Evolutionary conservation across 2,113 vertebrate genomes (phyloP), one percentile per base, ranked within the genome.

Genomic region (Nibea albiflora): DNA sequence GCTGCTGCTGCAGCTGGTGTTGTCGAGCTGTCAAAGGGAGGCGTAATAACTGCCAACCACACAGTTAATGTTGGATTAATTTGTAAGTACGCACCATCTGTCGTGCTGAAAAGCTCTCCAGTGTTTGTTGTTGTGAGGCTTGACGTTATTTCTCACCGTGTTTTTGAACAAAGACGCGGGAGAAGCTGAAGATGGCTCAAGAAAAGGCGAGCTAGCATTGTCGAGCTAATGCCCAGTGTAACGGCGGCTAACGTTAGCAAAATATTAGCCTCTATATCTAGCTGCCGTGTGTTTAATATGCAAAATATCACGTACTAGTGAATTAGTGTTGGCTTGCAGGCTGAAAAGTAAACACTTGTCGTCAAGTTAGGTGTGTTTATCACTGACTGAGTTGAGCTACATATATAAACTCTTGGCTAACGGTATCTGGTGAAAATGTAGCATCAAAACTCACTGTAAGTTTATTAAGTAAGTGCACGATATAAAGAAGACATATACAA

Each of bases 11-110:
- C 73, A 79, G 84, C 83, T 88, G 76, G 31, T 66, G 71, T 52
- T 87, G 67, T 76, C 74, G 73, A 85, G 73, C 88, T 93, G 93
- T 93, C 88, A 92, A 70, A 71, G 66, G 81, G 14, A 77, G 54
- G 2, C 5, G 58, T 52, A 8, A 9, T 39, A 88, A 85, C 73
- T 78, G 62, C 85, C 64, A 82, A 57, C 81, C 85, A 78, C 68
- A 70, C 49, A 35, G 1, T 70, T 35, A n/a, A 24, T 83, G 15
- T 49, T 19, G 15, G 19, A 19, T 65, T 22, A 5, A 68, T 39
- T 16, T 77, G 74, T 85, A 47, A 81, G 39, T 84, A 76, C 31
- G 19, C 71, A 17, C 2, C 1, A 42, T 7, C 16, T 0, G 0
- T n/a, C 16, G 8, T 4, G 26, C 49, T 5, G 2, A 63, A 4